Conservation (phyloP, 1,140 invertebrate genomes). For the Pachypsylla venusta region DNA sequence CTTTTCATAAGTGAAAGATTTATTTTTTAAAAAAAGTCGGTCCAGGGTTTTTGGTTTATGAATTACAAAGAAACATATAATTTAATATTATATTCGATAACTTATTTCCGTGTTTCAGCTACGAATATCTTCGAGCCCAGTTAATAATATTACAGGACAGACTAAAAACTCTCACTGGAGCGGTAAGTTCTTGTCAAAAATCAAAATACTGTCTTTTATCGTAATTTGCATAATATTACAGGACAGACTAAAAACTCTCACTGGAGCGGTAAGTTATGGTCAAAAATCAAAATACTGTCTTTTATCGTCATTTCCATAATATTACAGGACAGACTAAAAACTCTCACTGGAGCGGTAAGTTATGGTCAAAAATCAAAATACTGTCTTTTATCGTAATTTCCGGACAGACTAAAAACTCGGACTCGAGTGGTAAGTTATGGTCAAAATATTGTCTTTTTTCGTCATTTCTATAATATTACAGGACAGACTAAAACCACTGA, state of each 20-base stretch:
- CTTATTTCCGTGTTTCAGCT: constrained; percentile 29
- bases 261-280: constrained; percentile 36
- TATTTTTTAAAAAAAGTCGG: too few species aligned
- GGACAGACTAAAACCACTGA: too few species aligned
- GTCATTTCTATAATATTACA: constrained; percentile 41
- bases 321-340: constrained; percentile 40
- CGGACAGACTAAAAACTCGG: constrained; percentile 38
- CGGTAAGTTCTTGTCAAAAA: constrained; percentile 27
- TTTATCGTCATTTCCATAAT: too few species aligned
- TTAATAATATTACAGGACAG: constrained; percentile 40
- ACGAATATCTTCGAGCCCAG: constrained; percentile 41
- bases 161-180: constrained; percentile 41
- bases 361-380: constrained; percentile 1
- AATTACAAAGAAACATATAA: too few species aligned
- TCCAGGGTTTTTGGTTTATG: too few species aligned
- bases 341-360: constrained; percentile 40
- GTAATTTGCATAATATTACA: constrained; percentile 41
- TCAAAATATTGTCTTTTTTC: too few species aligned
- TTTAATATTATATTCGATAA: too few species aligned
- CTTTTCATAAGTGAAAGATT: too few species aligned
- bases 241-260: constrained; percentile 39
- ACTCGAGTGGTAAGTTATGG: constrained; percentile 38
- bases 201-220: too few species aligned
- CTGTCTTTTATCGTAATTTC: too few species aligned
- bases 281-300: too few species aligned